Percentiles rank a stretch among this genome's conserved stretches.
Conservation (phyloP, 2,797 vertebrate genomes). For the Yasuhikotakia modesta region DNA sequence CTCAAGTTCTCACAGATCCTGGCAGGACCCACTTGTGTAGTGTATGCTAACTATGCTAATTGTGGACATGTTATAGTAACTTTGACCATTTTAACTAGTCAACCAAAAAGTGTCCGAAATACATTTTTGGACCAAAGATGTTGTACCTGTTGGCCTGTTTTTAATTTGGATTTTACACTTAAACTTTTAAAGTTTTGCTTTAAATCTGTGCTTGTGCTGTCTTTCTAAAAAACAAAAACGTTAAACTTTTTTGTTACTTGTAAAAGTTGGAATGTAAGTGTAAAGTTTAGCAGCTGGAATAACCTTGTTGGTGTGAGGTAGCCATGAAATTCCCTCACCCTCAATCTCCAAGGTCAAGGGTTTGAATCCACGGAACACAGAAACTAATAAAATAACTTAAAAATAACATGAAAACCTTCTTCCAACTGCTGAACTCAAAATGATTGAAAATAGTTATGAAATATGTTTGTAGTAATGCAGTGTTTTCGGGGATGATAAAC, state of each 20-base stretch:
- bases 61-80: neutral
- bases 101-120: too few species aligned
- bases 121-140: too few species aligned
- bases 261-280: neutral
- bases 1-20: neutral
- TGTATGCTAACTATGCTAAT: neutral
- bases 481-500: too few species aligned
- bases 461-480: neutral
- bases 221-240: too few species aligned
- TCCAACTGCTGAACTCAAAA: neutral
- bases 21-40: neutral
- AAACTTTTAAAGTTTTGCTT: too few species aligned
- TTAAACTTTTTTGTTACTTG: neutral
- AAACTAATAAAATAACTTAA: too few species aligned
- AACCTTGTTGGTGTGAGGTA: constrained; percentile 31
- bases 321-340: constrained; percentile 19
- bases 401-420: neutral
- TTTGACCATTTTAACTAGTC: too few species aligned
- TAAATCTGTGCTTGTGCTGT: too few species aligned
- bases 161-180: too few species aligned
- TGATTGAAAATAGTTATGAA: neutral
- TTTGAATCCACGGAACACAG: neutral
- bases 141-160: too few species aligned
- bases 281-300: constrained; percentile 30
- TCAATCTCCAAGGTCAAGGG: neutral